Evolutionary conservation across 2,797 vertebrate genomes (phyloP).

Genomic region (Chanos chanos): DNA sequence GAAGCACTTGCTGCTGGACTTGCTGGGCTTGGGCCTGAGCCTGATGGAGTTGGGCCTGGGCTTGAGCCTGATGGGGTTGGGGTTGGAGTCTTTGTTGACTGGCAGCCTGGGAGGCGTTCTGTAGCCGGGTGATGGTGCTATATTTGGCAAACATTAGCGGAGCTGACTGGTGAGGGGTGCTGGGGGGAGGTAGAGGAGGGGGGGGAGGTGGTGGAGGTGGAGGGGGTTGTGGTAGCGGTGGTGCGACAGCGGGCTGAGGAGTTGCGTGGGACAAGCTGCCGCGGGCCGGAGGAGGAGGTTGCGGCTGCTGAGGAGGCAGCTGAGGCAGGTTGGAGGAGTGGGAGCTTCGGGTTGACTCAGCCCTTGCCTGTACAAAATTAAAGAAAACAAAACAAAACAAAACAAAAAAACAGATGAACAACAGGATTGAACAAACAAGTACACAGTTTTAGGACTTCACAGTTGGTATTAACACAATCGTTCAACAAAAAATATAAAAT

Average conservation of each 20-base stretch:
- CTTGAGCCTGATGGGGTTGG: no score
- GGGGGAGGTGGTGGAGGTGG: constrained; percentile 66
- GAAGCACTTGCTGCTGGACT: constrained; percentile 31
- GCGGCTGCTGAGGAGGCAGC: background rate
- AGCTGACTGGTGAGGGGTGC: constrained; percentile 73
- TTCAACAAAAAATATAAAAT: no score
- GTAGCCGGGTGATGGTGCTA: constrained; percentile 86
- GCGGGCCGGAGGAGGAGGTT: no score
- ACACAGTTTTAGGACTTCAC: no score
- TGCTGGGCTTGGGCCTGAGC: constrained; percentile 48
- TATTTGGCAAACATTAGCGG: constrained; percentile 83
- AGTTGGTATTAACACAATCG: no score
- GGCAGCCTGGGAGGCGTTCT: constrained; percentile 73
- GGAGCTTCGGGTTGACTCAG: constrained; percentile 56
- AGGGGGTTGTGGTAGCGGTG: constrained; percentile 35
- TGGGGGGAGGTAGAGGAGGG: constrained; percentile 68
- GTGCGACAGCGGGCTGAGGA: constrained; percentile 13
- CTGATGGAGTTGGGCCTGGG: constrained; percentile 47
- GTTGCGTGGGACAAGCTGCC: background rate
- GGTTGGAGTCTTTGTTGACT: constrained; percentile 57
- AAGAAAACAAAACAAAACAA: background rate
- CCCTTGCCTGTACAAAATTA: constrained; percentile 53
- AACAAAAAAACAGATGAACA: background rate
- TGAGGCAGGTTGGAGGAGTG: background rate
- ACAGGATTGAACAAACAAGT: background rate